phyloP scores from a whole-genome alignment of 2,113 vertebrate genomes.

The Nettapus auritus region DNA sequence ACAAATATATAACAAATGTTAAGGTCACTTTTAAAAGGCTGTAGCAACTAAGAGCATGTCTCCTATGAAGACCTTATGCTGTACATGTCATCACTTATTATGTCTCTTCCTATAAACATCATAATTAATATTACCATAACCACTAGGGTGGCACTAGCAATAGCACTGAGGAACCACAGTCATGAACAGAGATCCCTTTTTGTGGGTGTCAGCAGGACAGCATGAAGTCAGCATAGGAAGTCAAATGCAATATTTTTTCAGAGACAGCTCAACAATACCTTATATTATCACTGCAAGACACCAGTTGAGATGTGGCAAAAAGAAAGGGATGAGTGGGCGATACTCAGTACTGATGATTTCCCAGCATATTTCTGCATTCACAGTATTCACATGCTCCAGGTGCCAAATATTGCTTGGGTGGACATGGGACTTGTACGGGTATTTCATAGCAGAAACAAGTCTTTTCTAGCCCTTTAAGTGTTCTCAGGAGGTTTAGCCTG shows the following conservation, averaged over 20 bases:
- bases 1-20: not conserved
- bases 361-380: not conserved
- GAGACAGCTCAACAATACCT: not conserved
- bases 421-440: not conserved
- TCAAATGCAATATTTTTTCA: not conserved
- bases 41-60: not conserved
- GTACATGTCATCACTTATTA: not conserved
- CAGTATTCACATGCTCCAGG: not conserved
- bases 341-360: not conserved
- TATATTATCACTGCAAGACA: not conserved
- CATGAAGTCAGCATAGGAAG: not conserved
- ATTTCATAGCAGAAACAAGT: not conserved
- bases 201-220: not conserved
- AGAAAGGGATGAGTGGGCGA: not conserved
- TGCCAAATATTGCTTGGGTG: not conserved
- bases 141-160: not conserved
- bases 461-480: not conserved
- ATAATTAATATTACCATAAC: not conserved
- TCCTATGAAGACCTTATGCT: not conserved
- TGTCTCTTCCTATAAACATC: not conserved
- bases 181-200: not conserved
- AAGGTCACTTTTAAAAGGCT: not conserved
- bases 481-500: not conserved
- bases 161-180: not conserved
- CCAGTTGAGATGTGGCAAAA: not conserved